Percentiles rank a stretch among this genome's conserved stretches.
Conservation (phyloP, 1,140 invertebrate species). For the Nomia melanderi region DNA sequence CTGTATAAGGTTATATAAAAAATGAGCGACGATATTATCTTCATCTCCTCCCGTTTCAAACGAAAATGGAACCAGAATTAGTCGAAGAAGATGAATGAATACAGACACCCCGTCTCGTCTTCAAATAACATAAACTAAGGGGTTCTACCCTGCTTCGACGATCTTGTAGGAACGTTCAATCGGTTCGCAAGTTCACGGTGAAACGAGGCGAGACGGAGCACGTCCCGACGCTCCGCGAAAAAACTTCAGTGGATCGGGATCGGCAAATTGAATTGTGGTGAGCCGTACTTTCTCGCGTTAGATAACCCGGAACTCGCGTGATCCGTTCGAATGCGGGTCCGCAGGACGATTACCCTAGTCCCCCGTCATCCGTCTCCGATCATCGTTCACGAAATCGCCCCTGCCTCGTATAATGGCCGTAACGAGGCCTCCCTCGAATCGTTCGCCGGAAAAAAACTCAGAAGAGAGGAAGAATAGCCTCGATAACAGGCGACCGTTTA, state of each 20-base stretch:
- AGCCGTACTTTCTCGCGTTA: conserved; percentile 53
- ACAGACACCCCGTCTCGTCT: no score
- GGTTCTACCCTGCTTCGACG: neutral
- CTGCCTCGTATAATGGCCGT: conserved; percentile 46
- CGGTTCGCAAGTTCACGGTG: conserved; percentile 6
- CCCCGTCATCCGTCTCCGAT: neutral
- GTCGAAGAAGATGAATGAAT: no score
- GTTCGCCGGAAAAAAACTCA: conserved; percentile 3
- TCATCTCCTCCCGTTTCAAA: no score
- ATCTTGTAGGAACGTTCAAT: neutral
- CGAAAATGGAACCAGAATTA: no score
- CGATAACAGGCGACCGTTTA: conserved; percentile 56
- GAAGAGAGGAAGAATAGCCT: neutral
- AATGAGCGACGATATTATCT: no score
- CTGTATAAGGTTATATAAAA: no score
- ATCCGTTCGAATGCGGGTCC: neutral
- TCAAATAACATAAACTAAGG: no score
- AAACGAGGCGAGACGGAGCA: conserved; percentile 41
- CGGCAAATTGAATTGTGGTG: neutral
- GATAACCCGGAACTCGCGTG: conserved; percentile 49
- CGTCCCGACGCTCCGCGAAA: neutral
- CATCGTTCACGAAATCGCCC: conserved; percentile 34
- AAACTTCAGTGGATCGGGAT: conserved; percentile 28
- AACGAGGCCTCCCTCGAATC: conserved; percentile 40
- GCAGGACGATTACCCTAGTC: neutral